Base-by-base conservation (phyloP, 30 jellyfish, hydroid and myxozoan species). In the Aurelia aurita region DNA sequence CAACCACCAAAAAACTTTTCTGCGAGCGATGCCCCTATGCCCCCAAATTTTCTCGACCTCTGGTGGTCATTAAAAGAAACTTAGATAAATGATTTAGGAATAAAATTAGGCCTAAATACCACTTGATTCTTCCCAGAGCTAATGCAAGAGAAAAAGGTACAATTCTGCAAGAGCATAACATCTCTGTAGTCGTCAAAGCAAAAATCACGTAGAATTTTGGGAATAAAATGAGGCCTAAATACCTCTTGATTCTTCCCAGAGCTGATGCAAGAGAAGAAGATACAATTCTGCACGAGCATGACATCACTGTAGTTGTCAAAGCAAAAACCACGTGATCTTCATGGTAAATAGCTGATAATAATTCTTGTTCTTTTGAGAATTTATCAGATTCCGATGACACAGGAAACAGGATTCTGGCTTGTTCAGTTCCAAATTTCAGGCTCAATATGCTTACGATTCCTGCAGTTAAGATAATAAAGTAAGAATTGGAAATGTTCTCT, bases 351-450 rank as follows among this genome's bases (percentile, higher is more conserved):
- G 93, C 93, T 1, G 93, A 58, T 49, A 59, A 58, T 21, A 83
- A 39, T 12, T 49, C 87, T 49, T 69, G 86, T 26, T 83, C 93
- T 54, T 71, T 71, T 57, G 81, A 55, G 18, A 74, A 43, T 19
- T 43, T 12, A 19, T 21, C 65, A 58, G 20, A 28, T 21, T 14
- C 59, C 47, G 77, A 45, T 21, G 51, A 16, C 20, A 83, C 76
- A 27, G 86, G 65, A 60, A 83, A 83, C 26, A 35, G 16, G 3
- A 75, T 58, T 23, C 87, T 71, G 19, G 93, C 86, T 71, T 83
- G 93, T 35, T 83, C 87, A 9, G 93, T 83, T 0, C 93, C 93
- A 83, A 69, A 83, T 51, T 83, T 83, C 58, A 72, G 58, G 35
- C 61, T 83, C 51, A 59, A 5, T 2, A 83, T 53, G 31, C 78